Evolutionary conservation across 2,888 invertebrate species (phyloP), one percentile per base, ranked within the genome.

Genomic region (Lepidonotus clava): DNA sequence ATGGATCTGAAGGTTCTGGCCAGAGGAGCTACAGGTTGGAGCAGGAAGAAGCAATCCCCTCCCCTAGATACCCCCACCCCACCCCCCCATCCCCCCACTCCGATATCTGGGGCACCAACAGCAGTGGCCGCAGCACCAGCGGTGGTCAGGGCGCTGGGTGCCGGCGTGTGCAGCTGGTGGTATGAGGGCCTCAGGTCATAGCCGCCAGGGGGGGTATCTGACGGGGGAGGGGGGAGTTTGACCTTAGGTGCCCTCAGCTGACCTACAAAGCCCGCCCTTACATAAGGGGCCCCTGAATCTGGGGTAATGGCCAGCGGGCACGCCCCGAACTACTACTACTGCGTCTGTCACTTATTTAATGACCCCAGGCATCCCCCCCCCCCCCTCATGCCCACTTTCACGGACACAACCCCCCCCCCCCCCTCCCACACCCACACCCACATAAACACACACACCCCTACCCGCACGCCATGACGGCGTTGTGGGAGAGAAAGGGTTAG

Each of bases 321-420:
- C 56, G 61, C 28, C 24, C 5, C 61, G 24, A n/a, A n/a, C n/a
- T n/a, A n/a, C n/a, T n/a, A n/a, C n/a, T n/a, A n/a, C n/a, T 61
- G 61, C 61, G 28, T 61, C 61, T 32, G 61, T 28, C 61, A 61
- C 61, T n/a, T n/a, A n/a, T n/a, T n/a, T n/a, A 61, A 28, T 61
- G 61, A 61, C 61, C 61, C 61, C 24, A 11, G 28, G 1, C 61
- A 24, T 32, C 61, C 61, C 53, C n/a, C 4, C 11, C 4, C 4
- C 21, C 21, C 53, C n/a, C n/a, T n/a, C n/a, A n/a, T n/a, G n/a
- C n/a, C n/a, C n/a, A n/a, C n/a, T n/a, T n/a, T n/a, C n/a, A n/a
- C n/a, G n/a, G n/a, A n/a, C n/a, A n/a, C n/a, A n/a, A n/a, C n/a
- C n/a, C n/a, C n/a, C n/a, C n/a, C n/a, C n/a, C n/a, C n/a, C n/a